Evolutionary conservation across 2,113 vertebrate genomes (phyloP), one percentile per base, ranked within the genome.

Genomic region (Leptobrachium leishanense): DNA sequence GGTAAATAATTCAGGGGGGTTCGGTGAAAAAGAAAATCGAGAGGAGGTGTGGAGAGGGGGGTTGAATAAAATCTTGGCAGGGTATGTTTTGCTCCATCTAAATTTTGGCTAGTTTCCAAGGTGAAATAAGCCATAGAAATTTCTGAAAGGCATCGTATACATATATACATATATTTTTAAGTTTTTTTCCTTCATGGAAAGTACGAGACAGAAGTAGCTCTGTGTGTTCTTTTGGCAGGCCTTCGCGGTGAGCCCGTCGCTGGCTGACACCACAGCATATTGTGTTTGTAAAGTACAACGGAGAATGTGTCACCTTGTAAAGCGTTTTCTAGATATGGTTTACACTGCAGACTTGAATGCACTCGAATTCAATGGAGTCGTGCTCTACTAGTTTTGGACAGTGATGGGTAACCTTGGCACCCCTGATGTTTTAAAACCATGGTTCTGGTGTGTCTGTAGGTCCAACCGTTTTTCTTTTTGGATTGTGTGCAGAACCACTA

Each of bases 141-240:
- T 65, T 65, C 20, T 39, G 31, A 65, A 11, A 40, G 9, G n/a
- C 10, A 1, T 39, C 2, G 1, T 6, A 39, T 40, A 65, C 59
- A 63, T n/a, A 15, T n/a, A 13, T n/a, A 62, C 57, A 62, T 62
- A 3, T 62, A 3, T 20, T 3, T 15, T 62, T 62, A 6, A 2
- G 2, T 72, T 55, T 13, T 72, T 57, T 73, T 42, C 71, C 54
- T 44, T 64, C 59, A 40, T 50, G 42, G 59, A 59, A 65, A 65
- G 42, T 3, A 39, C 6, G 7, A 65, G 43, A 65, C 73, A 53
- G n/a, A 44, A 44, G 73, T 50, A 75, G n/a, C 59, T 31, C 15
- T 44, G 62, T 53, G 73, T 43, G 44, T 6, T 15, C 55, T n/a
- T 7, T 54, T 40, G 53, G 12, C 50, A 55, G 70, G 39, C 31